Evolutionary conservation across 1,140 invertebrate species (phyloP).

Genomic region (Hirudo medicinalis): DNA sequence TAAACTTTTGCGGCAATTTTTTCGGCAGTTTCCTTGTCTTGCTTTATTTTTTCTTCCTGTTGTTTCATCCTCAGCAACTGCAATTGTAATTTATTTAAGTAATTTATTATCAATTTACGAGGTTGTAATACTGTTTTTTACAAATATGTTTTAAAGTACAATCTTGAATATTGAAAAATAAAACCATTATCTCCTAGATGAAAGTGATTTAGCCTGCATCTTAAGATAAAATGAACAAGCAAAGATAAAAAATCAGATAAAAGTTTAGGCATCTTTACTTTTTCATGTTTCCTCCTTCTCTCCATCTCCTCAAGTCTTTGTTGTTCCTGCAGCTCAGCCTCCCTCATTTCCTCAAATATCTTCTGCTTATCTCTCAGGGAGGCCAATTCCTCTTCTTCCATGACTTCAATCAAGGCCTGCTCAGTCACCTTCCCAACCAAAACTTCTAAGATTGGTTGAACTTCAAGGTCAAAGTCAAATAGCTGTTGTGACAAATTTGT

Average conservation of each 20-base stretch:
- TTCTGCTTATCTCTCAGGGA: slow-evolving; percentile 61
- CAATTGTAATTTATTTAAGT: neutral
- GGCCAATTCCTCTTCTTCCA: slow-evolving; percentile 47
- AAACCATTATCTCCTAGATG: too few relatives aligned
- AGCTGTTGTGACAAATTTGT: slow-evolving; percentile 30
- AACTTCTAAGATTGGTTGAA: slow-evolving; percentile 69
- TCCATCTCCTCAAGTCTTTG: slow-evolving; percentile 58
- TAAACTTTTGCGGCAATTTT: slow-evolving; percentile 65
- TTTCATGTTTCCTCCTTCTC: slow-evolving; percentile 49
- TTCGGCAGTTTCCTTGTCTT: slow-evolving; percentile 58
- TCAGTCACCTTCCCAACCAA: slow-evolving; percentile 74
- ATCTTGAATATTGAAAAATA: neutral
- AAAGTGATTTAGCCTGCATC: too few relatives aligned
- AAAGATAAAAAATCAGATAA: too few relatives aligned
- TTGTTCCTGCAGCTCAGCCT: slow-evolving; percentile 62
- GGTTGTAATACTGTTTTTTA: neutral
- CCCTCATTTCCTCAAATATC: slow-evolving; percentile 56
- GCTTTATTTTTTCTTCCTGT: slow-evolving; percentile 47
- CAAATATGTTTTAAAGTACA: neutral
- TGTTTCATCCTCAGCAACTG: slow-evolving; percentile 38
- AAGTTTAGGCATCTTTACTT: slow-evolving; percentile 29
- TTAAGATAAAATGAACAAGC: too few relatives aligned
- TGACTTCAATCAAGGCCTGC: slow-evolving; percentile 63
- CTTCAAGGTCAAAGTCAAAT: slow-evolving; percentile 70
- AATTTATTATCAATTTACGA: neutral